These are phyloP conservation scores for Ophioninae sp. DNA, from an alignment of 2,888 invertebrate genomes.

Conservation along the genomic window DNA sequence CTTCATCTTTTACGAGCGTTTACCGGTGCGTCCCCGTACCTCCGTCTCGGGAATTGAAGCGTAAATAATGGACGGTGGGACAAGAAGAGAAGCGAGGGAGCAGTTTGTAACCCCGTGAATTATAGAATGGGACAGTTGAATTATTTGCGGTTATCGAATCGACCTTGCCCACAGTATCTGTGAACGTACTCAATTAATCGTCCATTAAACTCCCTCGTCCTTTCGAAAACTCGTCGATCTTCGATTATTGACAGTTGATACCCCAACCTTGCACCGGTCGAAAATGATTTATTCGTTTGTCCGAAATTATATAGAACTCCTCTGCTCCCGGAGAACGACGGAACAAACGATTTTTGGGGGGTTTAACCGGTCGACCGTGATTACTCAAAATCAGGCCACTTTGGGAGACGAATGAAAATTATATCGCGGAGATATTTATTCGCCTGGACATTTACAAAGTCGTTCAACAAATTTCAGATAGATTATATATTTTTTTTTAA, in stretches of 20 bases:
- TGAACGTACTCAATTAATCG: slow-evolving; percentile 41
- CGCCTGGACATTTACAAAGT: too few species aligned
- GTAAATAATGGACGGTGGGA: slow-evolving; percentile 57
- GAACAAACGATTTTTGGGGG: too few species aligned
- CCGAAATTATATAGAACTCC: too few species aligned
- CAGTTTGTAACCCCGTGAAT: slow-evolving; percentile 55
- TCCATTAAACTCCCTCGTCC: slow-evolving; percentile 25
- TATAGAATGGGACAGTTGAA: slow-evolving; percentile 51
- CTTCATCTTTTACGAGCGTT: slow-evolving; percentile 57
- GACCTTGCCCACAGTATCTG: neutral
- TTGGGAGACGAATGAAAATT: too few species aligned
- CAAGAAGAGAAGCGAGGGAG: slow-evolving; percentile 10
- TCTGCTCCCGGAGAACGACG: too few species aligned
- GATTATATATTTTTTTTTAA: too few species aligned
- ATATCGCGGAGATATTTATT: too few species aligned
- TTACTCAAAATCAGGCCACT: too few species aligned
- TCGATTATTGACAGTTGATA: neutral
- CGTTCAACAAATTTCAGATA: too few species aligned
- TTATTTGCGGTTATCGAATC: slow-evolving; percentile 43
- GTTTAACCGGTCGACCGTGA: too few species aligned
- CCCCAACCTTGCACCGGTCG: too few species aligned
- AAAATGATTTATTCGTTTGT: too few species aligned
- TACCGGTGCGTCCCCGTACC: slow-evolving; percentile 33
- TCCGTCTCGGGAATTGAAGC: slow-evolving; percentile 56
- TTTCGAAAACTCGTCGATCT: neutral